Conservation (phyloP, 1,140 invertebrate genomes). For the Drosophila chauvacae region DNA sequence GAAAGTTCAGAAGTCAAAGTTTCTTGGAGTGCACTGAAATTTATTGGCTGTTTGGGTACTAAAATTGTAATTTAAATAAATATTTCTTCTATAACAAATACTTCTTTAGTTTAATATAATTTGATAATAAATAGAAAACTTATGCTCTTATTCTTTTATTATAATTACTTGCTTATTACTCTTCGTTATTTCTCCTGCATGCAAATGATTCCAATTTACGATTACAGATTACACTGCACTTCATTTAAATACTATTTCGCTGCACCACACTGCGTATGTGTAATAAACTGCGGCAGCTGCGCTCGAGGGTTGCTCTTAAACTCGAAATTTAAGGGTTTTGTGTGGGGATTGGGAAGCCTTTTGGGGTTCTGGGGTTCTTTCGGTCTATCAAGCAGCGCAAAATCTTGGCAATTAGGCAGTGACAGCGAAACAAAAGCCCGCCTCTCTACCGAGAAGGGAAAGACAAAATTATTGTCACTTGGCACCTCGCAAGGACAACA, state of each 20-base stretch:
- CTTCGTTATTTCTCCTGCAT: neutral
- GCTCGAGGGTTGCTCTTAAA: constrained; percentile 39
- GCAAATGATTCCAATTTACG: constrained; percentile 31
- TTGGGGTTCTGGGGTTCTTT: constrained; percentile 20
- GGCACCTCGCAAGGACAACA: constrained; percentile 67
- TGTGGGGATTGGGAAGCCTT: constrained; percentile 3
- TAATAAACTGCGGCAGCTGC: constrained; percentile 48
- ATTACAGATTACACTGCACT: constrained; percentile 22
- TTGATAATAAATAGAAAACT: no score
- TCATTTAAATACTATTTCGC: constrained; percentile 33
- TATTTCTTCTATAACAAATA: neutral
- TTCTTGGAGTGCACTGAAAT: neutral
- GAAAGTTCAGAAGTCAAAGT: constrained; percentile 7
- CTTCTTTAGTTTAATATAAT: neutral
- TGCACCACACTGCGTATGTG: constrained; percentile 69
- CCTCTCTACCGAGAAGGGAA: constrained; percentile 40
- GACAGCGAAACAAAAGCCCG: constrained; percentile 68
- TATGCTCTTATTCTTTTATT: no score
- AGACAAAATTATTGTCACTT: constrained; percentile 79
- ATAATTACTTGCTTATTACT: no score
- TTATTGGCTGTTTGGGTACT: no score
- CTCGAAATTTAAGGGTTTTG: constrained; percentile 23
- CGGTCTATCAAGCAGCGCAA: constrained; percentile 51
- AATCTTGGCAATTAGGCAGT: constrained; percentile 78
- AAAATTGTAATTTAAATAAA: no score